Evolutionary conservation across 2,113 vertebrate species (phyloP).

Genomic region (Manacus vitellinus): DNA sequence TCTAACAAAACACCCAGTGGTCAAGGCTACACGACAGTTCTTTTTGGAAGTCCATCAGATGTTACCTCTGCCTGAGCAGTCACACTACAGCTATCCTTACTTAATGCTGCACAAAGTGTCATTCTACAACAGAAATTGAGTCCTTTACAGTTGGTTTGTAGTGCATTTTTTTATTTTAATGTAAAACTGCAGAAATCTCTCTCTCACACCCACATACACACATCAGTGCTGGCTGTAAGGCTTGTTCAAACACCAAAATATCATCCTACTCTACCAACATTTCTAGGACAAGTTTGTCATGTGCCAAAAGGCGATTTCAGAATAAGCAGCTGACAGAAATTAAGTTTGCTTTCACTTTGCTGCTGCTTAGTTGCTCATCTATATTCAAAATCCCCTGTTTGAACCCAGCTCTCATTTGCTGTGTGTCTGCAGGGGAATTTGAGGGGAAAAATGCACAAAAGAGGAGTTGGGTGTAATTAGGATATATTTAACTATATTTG

Average conservation of each 20-base stretch:
- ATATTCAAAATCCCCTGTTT: not conserved
- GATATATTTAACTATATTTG: not conserved
- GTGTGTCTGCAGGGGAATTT: not conserved
- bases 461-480: not conserved
- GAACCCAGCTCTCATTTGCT: not conserved
- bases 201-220: not conserved
- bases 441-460: not conserved
- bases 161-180: not conserved
- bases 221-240: not conserved
- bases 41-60: not conserved
- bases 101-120: not conserved
- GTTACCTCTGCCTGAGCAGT: not conserved
- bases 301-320: not conserved
- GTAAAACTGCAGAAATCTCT: not conserved
- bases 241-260: not conserved
- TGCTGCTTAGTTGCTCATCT: not conserved
- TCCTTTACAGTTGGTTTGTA: not conserved
- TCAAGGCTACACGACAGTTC: not conserved
- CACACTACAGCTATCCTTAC: not conserved
- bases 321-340: not conserved
- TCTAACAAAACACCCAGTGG: not conserved
- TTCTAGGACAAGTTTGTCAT: not conserved
- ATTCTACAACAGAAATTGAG: not conserved
- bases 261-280: not conserved
- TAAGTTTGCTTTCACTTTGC: not conserved